Evolutionary conservation across 2,797 vertebrate genomes (phyloP).

Genomic region (Mallotus villosus): DNA sequence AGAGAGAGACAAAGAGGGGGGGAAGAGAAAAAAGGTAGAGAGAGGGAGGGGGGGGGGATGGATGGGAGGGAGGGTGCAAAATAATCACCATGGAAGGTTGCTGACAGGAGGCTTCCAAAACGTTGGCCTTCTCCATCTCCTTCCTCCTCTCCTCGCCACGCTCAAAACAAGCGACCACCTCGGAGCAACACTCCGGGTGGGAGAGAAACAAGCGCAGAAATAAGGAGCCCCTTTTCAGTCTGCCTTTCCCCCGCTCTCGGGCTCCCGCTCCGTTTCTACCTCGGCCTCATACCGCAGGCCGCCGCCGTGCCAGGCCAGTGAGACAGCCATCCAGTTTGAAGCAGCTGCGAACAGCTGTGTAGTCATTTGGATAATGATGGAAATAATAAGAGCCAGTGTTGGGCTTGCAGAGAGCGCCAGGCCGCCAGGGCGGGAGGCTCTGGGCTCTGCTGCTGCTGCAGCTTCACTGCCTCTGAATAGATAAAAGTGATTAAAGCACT

Average conservation of each 20-base stretch:
- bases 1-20: too few species aligned
- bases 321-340: slow-evolving; percentile 90
- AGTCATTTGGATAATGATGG: slow-evolving; percentile 99
- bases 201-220: slow-evolving; percentile 20
- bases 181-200: slow-evolving; percentile 15
- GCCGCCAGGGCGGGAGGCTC: slow-evolving; percentile 82
- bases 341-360: slow-evolving; percentile 90
- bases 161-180: slow-evolving; percentile 25
- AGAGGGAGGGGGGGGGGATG: too few species aligned
- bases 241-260: slow-evolving; percentile 9
- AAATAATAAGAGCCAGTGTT: slow-evolving; percentile 92
- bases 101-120: slow-evolving; percentile 39
- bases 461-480: slow-evolving; percentile 99
- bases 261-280: slow-evolving; percentile 35
- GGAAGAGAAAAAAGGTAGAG: too few species aligned
- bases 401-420: slow-evolving; percentile 64
- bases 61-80: slow-evolving; percentile 5
- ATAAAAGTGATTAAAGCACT: slow-evolving; percentile 99
- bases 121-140: slow-evolving; percentile 33
- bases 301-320: slow-evolving; percentile 57
- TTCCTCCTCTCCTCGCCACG: slow-evolving; percentile 27
- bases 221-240: background rate
- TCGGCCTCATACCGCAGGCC: slow-evolving; percentile 36
- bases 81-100: slow-evolving; percentile 43
- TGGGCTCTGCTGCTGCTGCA: slow-evolving; percentile 95